Base-by-base conservation (phyloP, 1,140 invertebrate genomes). In the Adoxophyes honmai region DNA sequence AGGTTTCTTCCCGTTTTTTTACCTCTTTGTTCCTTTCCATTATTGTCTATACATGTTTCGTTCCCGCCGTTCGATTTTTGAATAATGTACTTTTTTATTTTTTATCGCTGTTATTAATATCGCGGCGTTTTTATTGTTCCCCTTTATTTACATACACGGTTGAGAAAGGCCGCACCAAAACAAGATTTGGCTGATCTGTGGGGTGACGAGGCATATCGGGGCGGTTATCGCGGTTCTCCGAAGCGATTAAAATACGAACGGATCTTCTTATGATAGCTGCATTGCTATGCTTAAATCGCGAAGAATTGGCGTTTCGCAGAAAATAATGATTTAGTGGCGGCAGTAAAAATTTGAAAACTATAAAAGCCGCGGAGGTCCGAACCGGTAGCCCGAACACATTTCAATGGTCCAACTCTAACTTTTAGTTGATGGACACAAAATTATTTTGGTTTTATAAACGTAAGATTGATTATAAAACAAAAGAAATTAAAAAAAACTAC, bases 1-100 rank as follows among this genome's bases (percentile, higher is more conserved):
- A 88, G 85, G 85, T 88, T 86, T 86, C 77, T 88, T 88, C 81
- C 85, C 83, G 81, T 81, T 86, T 88, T 88, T 88, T 86, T 85
- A 80, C 69, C 64, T 82, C 81, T 86, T 85, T 86, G 81, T 86
- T 86, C 76, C 81, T 80, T 78, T 83, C 78, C 81, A 81, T 83
- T 83, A 86, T 86, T 88, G 81, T 84, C 79, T 88, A 86, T 86
- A 69, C 80, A 82, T 69, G 82, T 78, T 84, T 78, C 70, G 73
- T 78, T 84, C 81, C 80, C 76, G 75, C 66, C 75, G 79, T 82
- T 86, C 83, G 78, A 85, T 85, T 84, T 85, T 84, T 72, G 77
- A 82, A 79, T 77, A 68, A 69, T 59, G 68, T 72, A 51, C 75
- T 72, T 74, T 74, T 70, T 71, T 63, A 70, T 76, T 78, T 71